Percentiles rank a stretch among this genome's conserved stretches.
Conservation (phyloP, 2,113 vertebrate genomes). For the Pomatostomus ruficeps region DNA sequence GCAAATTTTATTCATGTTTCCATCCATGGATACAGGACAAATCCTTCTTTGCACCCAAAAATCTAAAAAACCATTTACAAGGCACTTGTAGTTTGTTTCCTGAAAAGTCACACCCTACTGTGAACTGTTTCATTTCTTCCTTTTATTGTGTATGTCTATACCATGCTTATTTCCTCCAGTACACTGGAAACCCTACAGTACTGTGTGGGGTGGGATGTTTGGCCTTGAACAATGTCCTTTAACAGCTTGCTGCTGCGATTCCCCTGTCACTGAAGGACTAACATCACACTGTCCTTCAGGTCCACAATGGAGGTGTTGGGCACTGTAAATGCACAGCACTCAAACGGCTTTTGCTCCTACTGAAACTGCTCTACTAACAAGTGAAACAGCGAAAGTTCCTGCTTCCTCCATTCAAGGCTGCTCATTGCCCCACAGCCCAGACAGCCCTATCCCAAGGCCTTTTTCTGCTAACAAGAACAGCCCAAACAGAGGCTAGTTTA, state of each 20-base stretch:
- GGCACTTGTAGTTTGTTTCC: not conserved
- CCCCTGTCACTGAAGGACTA: not conserved
- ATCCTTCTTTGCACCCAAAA: not conserved
- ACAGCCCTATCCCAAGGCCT: not conserved
- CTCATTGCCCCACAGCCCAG: not conserved
- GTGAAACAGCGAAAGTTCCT: not conserved
- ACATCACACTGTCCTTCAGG: rapidly evolving
- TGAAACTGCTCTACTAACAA: not conserved
- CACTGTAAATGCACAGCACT: not conserved
- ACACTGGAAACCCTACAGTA: not conserved
- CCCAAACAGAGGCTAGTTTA: not conserved
- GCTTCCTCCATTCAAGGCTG: not conserved
- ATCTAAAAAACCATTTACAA: not conserved
- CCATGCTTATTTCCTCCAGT: not conserved
- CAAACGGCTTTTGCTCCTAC: not conserved
- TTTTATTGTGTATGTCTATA: not conserved
- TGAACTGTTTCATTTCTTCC: not conserved
- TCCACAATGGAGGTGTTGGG: rapidly evolving
- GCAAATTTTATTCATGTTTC: not conserved
- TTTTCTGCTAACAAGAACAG: not conserved
- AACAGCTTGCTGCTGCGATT: not conserved
- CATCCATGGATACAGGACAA: not conserved
- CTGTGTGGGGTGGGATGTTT: not conserved
- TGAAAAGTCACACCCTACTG: not conserved
- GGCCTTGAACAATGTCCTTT: not conserved